Evolutionary conservation across 2,888 invertebrate genomes (phyloP), one percentile per base, ranked within the genome.

Genomic region (Gastracanthus pulcherrimus): DNA sequence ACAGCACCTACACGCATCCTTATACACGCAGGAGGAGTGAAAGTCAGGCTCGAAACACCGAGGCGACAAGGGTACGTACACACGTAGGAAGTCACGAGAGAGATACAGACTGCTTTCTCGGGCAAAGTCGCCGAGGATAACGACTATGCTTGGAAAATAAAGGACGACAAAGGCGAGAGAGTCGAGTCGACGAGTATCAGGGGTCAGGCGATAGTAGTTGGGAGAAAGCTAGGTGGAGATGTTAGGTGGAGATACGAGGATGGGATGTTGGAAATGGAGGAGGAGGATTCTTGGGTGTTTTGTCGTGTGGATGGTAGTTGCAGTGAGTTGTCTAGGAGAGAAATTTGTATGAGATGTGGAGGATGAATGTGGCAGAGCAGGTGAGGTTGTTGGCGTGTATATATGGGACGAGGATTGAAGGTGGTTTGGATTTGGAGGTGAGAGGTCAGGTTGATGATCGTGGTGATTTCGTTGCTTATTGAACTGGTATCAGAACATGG

Each of bases 171-270:
- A 62, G 62, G 19, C 34, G 62, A 13, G 45, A 41, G 41, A 45
- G 13, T n/a, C n/a, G n/a, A 55, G 23, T 55, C 55, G 13, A 9
- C 5, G 13, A 55, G n/a, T n/a, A n/a, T n/a, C n/a, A n/a, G 34
- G 36, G 62, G 62, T 62, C 62, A 34, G 58, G 11, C n/a, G 62
- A 13, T 9, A 29, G n/a, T 9, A 9, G 9, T 62, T 7, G 34
- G n/a, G 62, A 36, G 62, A 62, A 62, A 62, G 62, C 34, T n/a
- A 62, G 62, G n/a, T n/a, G 55, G 26, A 55, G 55, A 55, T 55
- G 55, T 26, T 3, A 55, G 55, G 11, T 55, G 2, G 55, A 23
- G 55, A 55, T 55, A 55, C 26, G 23, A 13, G 26, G 23, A 55
- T 23, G 55, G n/a, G 26, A 26, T 9, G 11, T 23, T 26, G 26